Conservation (phyloP, 2,888 invertebrate genomes). For the Coleophora deauratella region DNA sequence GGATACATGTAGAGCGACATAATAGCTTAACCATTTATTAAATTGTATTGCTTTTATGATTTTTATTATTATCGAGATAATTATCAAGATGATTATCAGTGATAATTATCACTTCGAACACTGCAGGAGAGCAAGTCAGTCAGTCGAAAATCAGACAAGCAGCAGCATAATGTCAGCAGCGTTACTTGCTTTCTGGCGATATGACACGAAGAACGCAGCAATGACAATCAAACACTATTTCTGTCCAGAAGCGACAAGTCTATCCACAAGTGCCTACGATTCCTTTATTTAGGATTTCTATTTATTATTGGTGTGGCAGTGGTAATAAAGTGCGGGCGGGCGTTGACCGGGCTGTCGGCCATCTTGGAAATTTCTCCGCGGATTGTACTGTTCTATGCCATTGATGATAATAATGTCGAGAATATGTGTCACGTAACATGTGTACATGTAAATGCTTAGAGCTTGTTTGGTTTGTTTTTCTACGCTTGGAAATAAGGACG, state of each 20-base stretch:
- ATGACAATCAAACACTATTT: not conserved
- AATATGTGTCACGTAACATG: too few species aligned
- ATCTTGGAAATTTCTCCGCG: not conserved
- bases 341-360: not conserved
- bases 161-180: too few species aligned
- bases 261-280: slow-evolving; percentile 15
- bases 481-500: too few species aligned
- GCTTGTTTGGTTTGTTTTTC: too few species aligned
- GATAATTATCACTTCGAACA: not conserved
- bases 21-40: too few species aligned
- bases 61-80: not conserved
- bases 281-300: slow-evolving; percentile 10
- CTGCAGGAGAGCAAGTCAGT: not conserved
- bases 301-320: too few species aligned
- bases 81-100: not conserved
- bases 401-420: too few species aligned
- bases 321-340: not conserved
- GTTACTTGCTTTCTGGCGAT: too few species aligned
- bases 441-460: too few species aligned
- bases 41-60: too few species aligned
- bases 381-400: not conserved
- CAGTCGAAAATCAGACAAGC: too few species aligned
- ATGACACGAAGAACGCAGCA: not conserved
- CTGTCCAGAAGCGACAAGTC: not conserved
- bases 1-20: too few species aligned